Base-by-base conservation (phyloP, 2,888 invertebrate species). In the Oscheius sp. region DNA sequence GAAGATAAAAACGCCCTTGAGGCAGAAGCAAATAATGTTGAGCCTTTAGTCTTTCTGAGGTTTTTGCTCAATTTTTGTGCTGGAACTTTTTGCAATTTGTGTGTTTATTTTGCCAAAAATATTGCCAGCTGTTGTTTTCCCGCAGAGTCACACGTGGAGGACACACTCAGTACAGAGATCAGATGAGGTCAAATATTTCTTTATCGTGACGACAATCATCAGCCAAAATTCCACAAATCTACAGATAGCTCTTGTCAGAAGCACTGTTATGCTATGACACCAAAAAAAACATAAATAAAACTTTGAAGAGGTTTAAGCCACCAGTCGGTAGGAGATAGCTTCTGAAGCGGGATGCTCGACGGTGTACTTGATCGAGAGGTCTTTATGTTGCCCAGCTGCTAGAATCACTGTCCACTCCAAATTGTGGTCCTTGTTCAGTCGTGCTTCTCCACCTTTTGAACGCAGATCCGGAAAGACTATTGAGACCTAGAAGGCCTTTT, bases 371-470 rank as follows among this genome's bases (percentile, higher is more conserved):
- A 85, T 75, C 25, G 69, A 64, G 12, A 85, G 72, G 17, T 82
- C 77, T 20, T 75, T 73, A 42, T 76, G 75, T 70, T 85, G 83
- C 31, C 83, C 84, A 1, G 85, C 81, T 48, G 76, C 81, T 71
- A 85, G 71, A 12, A 73, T 71, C 27, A 78, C 68, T n/a, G 77
- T 76, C 85, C 85, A 85, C 70, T 85, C 85, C 64, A 85, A 75
- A 64, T 84, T 80, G 70, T 83, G 76, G 34, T 85, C 85, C 63
- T 81, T 80, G 70, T 77, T 83, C 46, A 84, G 69, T 23, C 81
- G 76, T 27, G 82, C 84, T 34, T 83, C 82, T 29, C 66, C 74
- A 5, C 65, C 55, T 15, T 71, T 55, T 0, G 61, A 8, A 12
- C 50, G 29, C 34, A 84, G 55, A 37, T 85, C 85, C n/a, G 85